These are phyloP conservation scores for Phrynosoma blainvillii DNA, from an alignment of 2,113 vertebrate genomes.

Conservation along the genomic window DNA sequence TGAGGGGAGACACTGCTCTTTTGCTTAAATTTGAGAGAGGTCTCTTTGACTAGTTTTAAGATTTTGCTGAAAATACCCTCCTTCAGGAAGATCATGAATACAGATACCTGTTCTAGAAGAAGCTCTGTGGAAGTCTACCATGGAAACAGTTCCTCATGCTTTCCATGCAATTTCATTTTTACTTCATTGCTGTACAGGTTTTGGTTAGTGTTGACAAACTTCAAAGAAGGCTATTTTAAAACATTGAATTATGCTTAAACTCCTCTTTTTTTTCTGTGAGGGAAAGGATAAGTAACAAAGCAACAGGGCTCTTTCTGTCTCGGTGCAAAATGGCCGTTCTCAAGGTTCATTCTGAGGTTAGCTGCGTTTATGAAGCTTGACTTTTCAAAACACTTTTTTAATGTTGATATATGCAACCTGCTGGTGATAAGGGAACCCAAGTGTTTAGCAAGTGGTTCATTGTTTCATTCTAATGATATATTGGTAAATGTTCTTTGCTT, in stretches of 20 bases:
- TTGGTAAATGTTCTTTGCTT: background rate
- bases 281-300: background rate
- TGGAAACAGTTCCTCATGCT: slow-evolving; percentile 24
- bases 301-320: background rate
- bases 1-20: slow-evolving; percentile 4
- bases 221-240: background rate
- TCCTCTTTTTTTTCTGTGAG: slow-evolving; percentile 3
- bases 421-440: background rate
- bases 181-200: background rate
- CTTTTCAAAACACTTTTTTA: background rate
- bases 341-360: background rate
- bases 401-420: slow-evolving; percentile 10
- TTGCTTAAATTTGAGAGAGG: background rate
- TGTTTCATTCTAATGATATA: slow-evolving; percentile 45
- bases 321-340: background rate
- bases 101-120: slow-evolving; percentile 4
- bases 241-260: background rate
- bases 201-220: background rate
- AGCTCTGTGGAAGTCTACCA: background rate
- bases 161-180: background rate
- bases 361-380: fast-evolving
- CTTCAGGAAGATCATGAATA: background rate
- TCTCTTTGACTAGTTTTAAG: background rate
- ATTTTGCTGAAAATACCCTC: slow-evolving; percentile 7
- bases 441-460: background rate